Conservation (phyloP, 2,888 invertebrate species). For the Pandemis corylana region DNA sequence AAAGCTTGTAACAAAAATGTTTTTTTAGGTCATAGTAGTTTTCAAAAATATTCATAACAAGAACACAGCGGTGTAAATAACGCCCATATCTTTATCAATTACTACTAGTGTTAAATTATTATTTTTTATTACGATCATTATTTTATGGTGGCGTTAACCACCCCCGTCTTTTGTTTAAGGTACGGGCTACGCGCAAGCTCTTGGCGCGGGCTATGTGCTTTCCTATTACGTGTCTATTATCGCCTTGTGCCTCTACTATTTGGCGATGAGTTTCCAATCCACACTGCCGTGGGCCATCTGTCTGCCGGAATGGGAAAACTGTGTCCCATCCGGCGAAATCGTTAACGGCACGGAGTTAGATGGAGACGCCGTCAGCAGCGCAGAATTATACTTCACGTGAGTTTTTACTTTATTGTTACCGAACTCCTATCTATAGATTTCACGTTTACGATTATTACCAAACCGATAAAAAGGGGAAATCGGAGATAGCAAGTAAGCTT, state of each 20-base stretch:
- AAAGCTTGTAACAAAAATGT: too few relatives aligned
- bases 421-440: constrained; percentile 6
- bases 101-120: too few relatives aligned
- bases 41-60: too few relatives aligned
- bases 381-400: constrained; percentile 86
- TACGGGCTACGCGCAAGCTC: constrained; percentile 88
- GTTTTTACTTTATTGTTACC: constrained; percentile 49
- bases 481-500: constrained; percentile 11
- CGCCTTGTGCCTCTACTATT: constrained; percentile 89
- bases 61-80: too few relatives aligned
- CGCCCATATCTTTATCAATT: too few relatives aligned
- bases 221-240: constrained; percentile 92
- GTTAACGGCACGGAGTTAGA: constrained; percentile 51
- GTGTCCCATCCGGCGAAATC: constrained; percentile 70
- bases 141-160: background rate
- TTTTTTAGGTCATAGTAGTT: too few relatives aligned
- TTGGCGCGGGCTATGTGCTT: constrained; percentile 87
- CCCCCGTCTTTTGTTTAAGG: constrained; percentile 71
- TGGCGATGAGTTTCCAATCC: constrained; percentile 88
- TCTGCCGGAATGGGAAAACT: constrained; percentile 81
- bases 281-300: constrained; percentile 91
- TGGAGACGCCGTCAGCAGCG: constrained; percentile 75
- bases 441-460: constrained; percentile 25
- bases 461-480: constrained; percentile 11
- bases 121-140: too few relatives aligned